Base-by-base conservation (phyloP, 2,888 invertebrate species). In the Agrochola circellaris region DNA sequence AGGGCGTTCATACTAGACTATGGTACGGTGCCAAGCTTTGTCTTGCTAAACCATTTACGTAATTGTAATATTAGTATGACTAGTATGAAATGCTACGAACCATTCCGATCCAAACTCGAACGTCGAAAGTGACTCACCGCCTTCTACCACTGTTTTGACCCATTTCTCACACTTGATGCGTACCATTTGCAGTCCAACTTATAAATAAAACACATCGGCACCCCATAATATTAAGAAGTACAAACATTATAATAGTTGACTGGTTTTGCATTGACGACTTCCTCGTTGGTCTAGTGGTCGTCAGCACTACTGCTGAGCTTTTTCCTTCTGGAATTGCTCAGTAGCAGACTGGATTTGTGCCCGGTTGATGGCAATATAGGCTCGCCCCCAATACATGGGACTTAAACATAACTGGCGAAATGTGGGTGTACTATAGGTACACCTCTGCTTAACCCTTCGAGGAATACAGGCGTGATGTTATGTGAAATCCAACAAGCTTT, bases 91-190 rank as follows among this genome's bases (percentile, higher is more conserved):
- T 81, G 69, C 54, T 61, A 60, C 58, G 38, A 74, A 77, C 86
- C 51, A 77, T 84, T 84, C 66, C 54, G 74, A 74, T 72, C 77
- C 67, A 66, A 65, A 74, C 61, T 60, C 69, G 65, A 79, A 66
- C 69, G 78, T 73, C 38, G 54, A 78, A 73, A 77, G 69, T 84
- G 84, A 86, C 79, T 86, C 84, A 84, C 60, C 48, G 78, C 38
- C 60, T 76, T 70, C 83, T 45, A 58, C 45, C 73, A 70, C 73
- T 85, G 66, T 66, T 84, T 73, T 86, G 86, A 79, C 84, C 83
- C 79, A 84, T 84, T 84, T 84, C 84, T 83, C 84, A 84, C 86
- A 84, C 86, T 84, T 84, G 62, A 86, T 69, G 60, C 60, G 45
- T 73, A 79, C 79, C 75, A 86, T 84, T 84, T 84, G 83, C 74